A percentile compares a stretch with the other conserved stretches of the same genome.
These are phyloP conservation scores for Papilio machaon DNA, from an alignment of 1,140 invertebrate species.

Conservation along the genomic window DNA sequence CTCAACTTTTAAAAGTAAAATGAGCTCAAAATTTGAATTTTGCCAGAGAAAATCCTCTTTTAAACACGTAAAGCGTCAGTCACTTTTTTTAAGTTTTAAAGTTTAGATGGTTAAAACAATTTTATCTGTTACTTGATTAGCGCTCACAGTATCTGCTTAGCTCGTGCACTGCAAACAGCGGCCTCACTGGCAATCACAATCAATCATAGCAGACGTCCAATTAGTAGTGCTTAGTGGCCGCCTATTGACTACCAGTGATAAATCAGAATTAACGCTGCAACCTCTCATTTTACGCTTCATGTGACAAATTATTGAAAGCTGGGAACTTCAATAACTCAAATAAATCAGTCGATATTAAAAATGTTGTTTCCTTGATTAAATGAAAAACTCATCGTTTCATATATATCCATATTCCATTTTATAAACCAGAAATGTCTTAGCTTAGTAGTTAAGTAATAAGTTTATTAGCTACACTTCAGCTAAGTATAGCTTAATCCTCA, in stretches of 20 bases:
- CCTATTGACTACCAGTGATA: conserved; percentile 42
- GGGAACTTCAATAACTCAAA: neutral
- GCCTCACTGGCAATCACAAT: conserved; percentile 40
- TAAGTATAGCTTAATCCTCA: too few relatives aligned
- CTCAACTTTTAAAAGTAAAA: too few relatives aligned
- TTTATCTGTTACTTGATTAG: neutral
- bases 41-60: neutral
- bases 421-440: too few relatives aligned
- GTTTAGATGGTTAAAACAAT: neutral
- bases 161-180: conserved; percentile 40
- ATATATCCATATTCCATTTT: too few relatives aligned
- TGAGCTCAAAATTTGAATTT: too few relatives aligned
- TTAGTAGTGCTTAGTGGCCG: conserved; percentile 49
- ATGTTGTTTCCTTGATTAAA: neutral
- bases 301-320: conserved; percentile 32
- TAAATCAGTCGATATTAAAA: neutral
- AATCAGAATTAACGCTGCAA: conserved; percentile 31
- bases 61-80: neutral
- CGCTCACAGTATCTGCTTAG: conserved; percentile 35
- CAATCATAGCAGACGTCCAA: conserved; percentile 53
- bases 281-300: conserved; percentile 32
- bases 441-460: too few relatives aligned
- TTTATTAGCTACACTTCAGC: too few relatives aligned
- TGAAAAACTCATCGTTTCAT: too few relatives aligned
- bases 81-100: neutral